Base-by-base conservation (phyloP, 2,113 vertebrate species). In the Nasalis larvatus region DNA sequence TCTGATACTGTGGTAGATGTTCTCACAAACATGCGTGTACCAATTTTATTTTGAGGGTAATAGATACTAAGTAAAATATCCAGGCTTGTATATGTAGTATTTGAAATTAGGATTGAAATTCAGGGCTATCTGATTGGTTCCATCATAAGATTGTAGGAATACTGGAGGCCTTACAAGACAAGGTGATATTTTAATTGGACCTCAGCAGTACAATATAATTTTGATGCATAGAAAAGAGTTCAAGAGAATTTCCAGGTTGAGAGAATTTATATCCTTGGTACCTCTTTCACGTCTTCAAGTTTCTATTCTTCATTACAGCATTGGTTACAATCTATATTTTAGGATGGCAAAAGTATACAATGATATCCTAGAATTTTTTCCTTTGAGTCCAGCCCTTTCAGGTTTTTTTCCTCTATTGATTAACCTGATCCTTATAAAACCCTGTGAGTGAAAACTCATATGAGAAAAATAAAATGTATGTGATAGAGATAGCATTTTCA, bases 31-130 rank as follows among this genome's bases (percentile, higher is more conserved):
- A 54, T 52, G 32, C 4, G 1, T 85, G 10, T 85, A 23, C 11
- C n/a, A 76, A 58, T 84, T 84, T 88, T 78, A 92, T 37, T 88
- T 88, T 78, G 42, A 78, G 30, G 5, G 82, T 78, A 89, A 94
- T 68, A 76, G 40, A 60, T 77, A 2, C 5, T 52, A 69, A 82
- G 47, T 42, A 87, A 94, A 83, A 76, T 81, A 35, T 49, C 23
- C 25, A 49, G 47, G 40, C 42, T 69, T 58, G 60, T 77, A 66
- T 83, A 84, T 21, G n/a, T 32, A 88, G 2, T 60, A 6, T 77
- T 81, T 85, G 30, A 69, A 40, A 82, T 82, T 58, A 52, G 49
- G 27, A 91, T 94, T 86, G 88, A 92, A 83, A 45, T n/a, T 83
- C 21, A 52, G 37, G 4, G 88, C 1, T 69, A 58, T 76, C 23